Evolutionary conservation across 2,797 vertebrate species (phyloP).

Genomic region (Neostethus bicornis): DNA sequence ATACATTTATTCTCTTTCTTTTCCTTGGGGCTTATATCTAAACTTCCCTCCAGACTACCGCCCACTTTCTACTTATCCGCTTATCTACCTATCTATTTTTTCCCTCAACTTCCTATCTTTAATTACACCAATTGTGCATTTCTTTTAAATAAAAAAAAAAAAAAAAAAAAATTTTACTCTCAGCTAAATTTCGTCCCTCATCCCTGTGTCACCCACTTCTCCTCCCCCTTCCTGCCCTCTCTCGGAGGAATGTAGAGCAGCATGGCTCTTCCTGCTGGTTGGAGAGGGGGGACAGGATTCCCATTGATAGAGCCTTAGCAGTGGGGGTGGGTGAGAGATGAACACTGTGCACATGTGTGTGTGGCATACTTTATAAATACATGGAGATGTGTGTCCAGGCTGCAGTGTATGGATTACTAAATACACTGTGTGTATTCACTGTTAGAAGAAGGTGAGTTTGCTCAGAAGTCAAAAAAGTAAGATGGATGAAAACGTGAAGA

Average conservation of each 20-base stretch:
- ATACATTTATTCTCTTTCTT: constrained; percentile 61
- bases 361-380: constrained; percentile 60
- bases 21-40: constrained; percentile 47
- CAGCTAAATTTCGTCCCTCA: constrained; percentile 20
- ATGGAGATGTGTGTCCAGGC: constrained; percentile 55
- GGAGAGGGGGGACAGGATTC: constrained; percentile 79
- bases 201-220: constrained; percentile 48
- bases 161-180: constrained; percentile 3
- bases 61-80: no score
- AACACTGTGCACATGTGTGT: constrained; percentile 54
- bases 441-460: constrained; percentile 38
- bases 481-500: constrained; percentile 26
- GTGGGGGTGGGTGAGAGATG: constrained; percentile 67
- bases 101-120: neutral
- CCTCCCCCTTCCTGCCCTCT: constrained; percentile 51
- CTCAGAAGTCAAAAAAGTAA: constrained; percentile 27
- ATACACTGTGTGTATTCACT: constrained; percentile 54
- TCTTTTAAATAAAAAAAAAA: constrained; percentile 9
- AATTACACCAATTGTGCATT: neutral
- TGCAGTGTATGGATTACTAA: constrained; percentile 70
- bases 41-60: constrained; percentile 15
- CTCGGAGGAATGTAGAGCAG: constrained; percentile 78
- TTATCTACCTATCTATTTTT: no score
- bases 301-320: constrained; percentile 77
- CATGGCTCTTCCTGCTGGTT: constrained; percentile 73